Evolutionary conservation across 2,888 invertebrate genomes (phyloP).

Genomic region (Apamea anceps): DNA sequence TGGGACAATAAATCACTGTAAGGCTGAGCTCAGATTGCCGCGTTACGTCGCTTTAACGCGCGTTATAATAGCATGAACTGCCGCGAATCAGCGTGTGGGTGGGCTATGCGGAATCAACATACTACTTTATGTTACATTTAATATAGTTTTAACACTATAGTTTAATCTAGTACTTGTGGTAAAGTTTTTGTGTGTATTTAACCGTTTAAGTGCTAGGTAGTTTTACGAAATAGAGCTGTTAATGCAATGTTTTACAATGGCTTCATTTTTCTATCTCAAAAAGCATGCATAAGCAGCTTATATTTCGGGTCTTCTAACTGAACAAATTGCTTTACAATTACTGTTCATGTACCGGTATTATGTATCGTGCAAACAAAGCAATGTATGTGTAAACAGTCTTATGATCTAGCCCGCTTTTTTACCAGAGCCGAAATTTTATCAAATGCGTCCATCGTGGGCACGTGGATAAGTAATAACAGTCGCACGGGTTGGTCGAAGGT

Average conservation of each 20-base stretch:
- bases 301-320: not conserved
- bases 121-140: not conserved
- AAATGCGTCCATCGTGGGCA: not conserved
- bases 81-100: not conserved
- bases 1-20: conserved; percentile 30
- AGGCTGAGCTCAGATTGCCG: conserved; percentile 14
- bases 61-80: not conserved
- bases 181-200: no score
- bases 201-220: no score
- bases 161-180: no score
- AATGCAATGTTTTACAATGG: no score
- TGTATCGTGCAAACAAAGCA: not conserved
- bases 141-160: no score
- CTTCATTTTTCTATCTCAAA: no score
- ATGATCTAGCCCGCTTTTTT: conserved; percentile 9
- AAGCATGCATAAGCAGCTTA: not conserved
- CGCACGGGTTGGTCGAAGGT: not conserved
- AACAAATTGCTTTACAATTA: not conserved
- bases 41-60: conserved; percentile 4
- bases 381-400: not conserved
- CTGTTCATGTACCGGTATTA: not conserved
- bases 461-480: not conserved
- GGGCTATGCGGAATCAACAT: not conserved
- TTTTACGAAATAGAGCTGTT: no score
- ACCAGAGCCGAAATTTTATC: not conserved